Base-by-base conservation (phyloP, 2,797 vertebrate species). In the Emys orbicularis region DNA sequence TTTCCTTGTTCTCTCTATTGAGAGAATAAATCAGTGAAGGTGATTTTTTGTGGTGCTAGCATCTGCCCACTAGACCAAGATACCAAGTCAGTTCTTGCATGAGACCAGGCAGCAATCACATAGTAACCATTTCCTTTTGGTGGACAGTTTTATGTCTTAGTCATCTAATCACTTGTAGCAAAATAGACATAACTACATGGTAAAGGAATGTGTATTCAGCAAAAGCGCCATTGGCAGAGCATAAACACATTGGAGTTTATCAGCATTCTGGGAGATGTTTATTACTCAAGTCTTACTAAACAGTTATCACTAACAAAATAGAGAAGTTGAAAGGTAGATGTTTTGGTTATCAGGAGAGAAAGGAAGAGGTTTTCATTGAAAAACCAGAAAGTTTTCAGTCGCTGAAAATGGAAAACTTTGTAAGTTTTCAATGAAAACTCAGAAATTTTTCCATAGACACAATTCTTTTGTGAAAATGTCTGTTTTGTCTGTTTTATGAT, bases 131-230 rank as follows among this genome's bases (percentile, higher is more conserved):
- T n/a, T 0, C 88, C 41, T 76, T 4, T 76, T 93, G 82, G 76
- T 94, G 82, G 91, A 94, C 0, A 0, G 82, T 83, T 97, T 95
- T 93, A 16, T 96, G 29, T 74, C 47, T 94, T 31, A 18, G 54
- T 96, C 79, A 89, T 96, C 90, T 83, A 68, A 94, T 92, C 87
- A 76, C 27, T 91, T 89, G 27, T n/a, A 94, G 87, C 34, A 68
- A 0, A 0, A 53, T 84, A 97, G 97, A 97, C 91, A 86, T 97
- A 97, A 96, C 96, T 97, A 84, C 95, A 90, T 87, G 95, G 81
- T 89, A 93, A 94, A 98, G 90, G 96, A 97, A 96, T 96, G 97
- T 80, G 31, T 81, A 31, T 54, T 97, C 56, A 1, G 65, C 83
- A 81, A 8, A 86, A 52, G 79, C 65, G 77, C 72, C 65, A 86